Conservation (phyloP, 1,140 invertebrate species). For the Lepeophtheirus salmonis region DNA sequence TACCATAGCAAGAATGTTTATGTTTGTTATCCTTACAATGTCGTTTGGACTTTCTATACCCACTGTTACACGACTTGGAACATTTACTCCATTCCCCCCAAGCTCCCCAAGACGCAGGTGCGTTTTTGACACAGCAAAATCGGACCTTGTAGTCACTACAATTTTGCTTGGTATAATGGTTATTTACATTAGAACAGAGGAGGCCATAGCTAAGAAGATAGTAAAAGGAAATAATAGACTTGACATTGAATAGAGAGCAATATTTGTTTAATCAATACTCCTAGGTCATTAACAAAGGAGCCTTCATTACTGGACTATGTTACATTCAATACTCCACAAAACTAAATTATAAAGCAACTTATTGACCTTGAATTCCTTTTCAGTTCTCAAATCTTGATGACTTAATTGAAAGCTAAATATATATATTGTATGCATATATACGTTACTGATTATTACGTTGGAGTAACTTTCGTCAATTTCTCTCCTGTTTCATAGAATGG, state of each 20-base stretch:
- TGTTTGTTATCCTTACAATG: not conserved
- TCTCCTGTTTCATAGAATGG: not conserved
- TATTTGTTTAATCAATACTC: too few relatives aligned
- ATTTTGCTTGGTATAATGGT: not conserved
- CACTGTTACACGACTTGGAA: not conserved
- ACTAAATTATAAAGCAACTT: too few relatives aligned
- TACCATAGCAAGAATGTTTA: constrained; percentile 1
- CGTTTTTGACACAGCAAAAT: constrained; percentile 7
- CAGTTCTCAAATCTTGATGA: too few relatives aligned
- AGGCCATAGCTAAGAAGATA: not conserved
- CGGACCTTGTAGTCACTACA: constrained; percentile 4
- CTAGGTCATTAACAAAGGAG: too few relatives aligned
- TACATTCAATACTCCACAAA: too few relatives aligned
- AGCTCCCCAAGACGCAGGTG: not conserved
- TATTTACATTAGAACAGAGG: not conserved
- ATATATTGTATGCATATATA: too few relatives aligned
- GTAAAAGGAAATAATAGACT: too few relatives aligned
- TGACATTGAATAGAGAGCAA: too few relatives aligned
- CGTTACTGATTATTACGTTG: too few relatives aligned
- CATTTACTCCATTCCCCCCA: constrained; percentile 3
- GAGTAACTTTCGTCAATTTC: constrained; percentile 2
- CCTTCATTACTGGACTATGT: too few relatives aligned
- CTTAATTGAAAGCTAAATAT: too few relatives aligned
- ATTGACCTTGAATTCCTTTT: too few relatives aligned
- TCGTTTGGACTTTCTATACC: not conserved